These are phyloP conservation scores for Sitodiplosis mosellana DNA, from an alignment of 1,140 invertebrate species.

Conservation along the genomic window DNA sequence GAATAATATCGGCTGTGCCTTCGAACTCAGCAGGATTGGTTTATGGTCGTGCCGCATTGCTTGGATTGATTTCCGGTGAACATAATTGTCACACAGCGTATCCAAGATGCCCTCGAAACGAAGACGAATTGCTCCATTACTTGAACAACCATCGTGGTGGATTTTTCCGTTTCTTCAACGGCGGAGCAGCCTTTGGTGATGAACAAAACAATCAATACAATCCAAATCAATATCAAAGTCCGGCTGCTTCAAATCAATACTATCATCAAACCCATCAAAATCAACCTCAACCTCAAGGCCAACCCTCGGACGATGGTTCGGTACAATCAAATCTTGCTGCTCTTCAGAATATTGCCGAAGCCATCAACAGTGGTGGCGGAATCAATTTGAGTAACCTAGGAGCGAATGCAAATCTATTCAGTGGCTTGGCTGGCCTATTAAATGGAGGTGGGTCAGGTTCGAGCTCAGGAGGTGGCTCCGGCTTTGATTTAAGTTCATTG, in stretches of 20 bases:
- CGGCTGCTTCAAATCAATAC: constrained; percentile 2
- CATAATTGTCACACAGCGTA: constrained; percentile 43
- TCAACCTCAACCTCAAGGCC: constrained; percentile 1
- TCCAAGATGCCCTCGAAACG: constrained; percentile 48
- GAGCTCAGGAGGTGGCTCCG: neutral
- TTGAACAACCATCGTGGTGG: constrained; percentile 73
- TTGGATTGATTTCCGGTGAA: constrained; percentile 46
- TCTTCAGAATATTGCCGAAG: constrained; percentile 3
- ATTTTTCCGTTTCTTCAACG: constrained; percentile 59
- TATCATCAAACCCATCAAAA: neutral
- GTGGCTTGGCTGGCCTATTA: neutral
- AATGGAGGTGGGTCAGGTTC: neutral
- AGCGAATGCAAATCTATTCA: neutral
- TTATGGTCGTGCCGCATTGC: constrained; percentile 50
- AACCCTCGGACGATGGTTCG: neutral
- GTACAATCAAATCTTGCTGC: neutral
- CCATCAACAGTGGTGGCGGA: neutral
- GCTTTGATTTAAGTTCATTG: neutral
- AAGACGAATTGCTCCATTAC: constrained; percentile 49
- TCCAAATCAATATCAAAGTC: constrained; percentile 2
- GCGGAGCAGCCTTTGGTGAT: constrained; percentile 8
- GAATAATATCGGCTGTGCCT: constrained; percentile 26
- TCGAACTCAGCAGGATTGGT: constrained; percentile 38
- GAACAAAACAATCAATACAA: constrained; percentile 1
- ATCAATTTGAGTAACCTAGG: constrained; percentile 4